Evolutionary conservation across 2,797 vertebrate species (phyloP).

Genomic region (Sciurus carolinensis): DNA sequence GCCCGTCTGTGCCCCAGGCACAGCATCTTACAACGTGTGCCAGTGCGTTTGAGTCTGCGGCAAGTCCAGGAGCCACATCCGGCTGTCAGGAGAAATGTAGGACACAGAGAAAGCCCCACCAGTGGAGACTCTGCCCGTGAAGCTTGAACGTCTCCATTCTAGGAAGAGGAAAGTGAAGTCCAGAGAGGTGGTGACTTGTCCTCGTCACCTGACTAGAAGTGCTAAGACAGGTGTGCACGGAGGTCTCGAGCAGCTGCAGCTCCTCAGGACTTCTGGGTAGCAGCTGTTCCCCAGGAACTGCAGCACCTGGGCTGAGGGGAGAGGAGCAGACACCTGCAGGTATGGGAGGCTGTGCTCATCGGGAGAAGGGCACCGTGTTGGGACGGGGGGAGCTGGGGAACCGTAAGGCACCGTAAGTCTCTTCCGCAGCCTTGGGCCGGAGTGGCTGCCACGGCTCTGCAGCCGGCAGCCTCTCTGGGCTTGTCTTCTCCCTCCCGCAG

Average conservation of each 20-base stretch:
- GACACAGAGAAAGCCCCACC: accelerated
- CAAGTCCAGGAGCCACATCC: neutral
- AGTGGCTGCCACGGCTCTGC: accelerated
- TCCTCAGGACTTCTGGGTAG: neutral
- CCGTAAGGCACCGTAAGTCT: neutral
- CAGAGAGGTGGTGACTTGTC: neutral
- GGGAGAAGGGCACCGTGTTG: accelerated
- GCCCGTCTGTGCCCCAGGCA: neutral
- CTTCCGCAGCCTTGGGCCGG: neutral
- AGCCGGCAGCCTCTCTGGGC: neutral
- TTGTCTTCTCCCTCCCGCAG: neutral
- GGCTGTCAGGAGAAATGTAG: neutral
- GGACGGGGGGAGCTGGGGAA: too few species aligned
- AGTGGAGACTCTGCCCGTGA: accelerated
- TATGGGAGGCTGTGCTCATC: too few species aligned
- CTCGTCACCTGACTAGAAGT: neutral
- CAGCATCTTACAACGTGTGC: accelerated
- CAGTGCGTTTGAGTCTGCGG: accelerated
- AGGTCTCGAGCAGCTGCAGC: neutral
- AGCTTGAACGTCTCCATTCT: accelerated
- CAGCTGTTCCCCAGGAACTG: neutral
- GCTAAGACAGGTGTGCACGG: neutral
- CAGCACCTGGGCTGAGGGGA: neutral
- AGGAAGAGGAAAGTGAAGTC: neutral
- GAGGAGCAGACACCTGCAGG: neutral